A percentile compares a stretch with the other conserved stretches of the same genome.
Evolutionary conservation across 1,140 invertebrate genomes (phyloP).

Genomic region (Glomeris maerens): DNA sequence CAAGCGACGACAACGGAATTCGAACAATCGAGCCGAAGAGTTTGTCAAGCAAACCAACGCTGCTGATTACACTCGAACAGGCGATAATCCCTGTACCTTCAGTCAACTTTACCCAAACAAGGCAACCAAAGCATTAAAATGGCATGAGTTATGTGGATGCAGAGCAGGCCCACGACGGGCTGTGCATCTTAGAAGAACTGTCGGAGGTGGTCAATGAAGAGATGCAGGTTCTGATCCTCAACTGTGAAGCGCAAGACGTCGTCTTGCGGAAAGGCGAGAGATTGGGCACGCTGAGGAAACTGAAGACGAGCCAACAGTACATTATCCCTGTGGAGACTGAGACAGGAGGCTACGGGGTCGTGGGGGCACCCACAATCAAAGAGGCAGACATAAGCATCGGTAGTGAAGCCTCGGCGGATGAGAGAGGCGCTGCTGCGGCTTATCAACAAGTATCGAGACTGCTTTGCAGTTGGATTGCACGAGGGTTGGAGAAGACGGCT

Average conservation of each 20-base stretch:
- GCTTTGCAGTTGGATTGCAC: background rate
- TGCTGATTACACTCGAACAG: background rate
- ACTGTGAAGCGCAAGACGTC: background rate
- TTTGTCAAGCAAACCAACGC: background rate
- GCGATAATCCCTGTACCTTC: background rate
- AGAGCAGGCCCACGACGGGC: background rate
- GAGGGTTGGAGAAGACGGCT: background rate
- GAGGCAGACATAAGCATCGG: background rate
- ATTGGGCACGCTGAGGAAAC: background rate
- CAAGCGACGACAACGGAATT: background rate
- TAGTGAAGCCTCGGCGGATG: background rate
- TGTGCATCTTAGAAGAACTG: background rate
- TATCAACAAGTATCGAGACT: background rate
- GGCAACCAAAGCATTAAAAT: background rate
- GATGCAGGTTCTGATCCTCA: background rate
- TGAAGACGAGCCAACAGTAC: background rate
- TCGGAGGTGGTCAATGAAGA: background rate
- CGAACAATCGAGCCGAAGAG: background rate
- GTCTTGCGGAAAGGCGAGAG: background rate
- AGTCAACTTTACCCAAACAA: background rate
- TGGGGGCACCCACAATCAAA: background rate
- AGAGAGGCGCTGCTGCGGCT: background rate
- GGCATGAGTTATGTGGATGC: background rate
- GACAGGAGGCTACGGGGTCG: background rate
- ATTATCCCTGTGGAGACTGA: background rate